Percentiles rank a stretch among this genome's conserved stretches.
These are phyloP conservation scores for Rotaria socialis DNA, from an alignment of 2,888 invertebrate genomes.

Conservation along the genomic window DNA sequence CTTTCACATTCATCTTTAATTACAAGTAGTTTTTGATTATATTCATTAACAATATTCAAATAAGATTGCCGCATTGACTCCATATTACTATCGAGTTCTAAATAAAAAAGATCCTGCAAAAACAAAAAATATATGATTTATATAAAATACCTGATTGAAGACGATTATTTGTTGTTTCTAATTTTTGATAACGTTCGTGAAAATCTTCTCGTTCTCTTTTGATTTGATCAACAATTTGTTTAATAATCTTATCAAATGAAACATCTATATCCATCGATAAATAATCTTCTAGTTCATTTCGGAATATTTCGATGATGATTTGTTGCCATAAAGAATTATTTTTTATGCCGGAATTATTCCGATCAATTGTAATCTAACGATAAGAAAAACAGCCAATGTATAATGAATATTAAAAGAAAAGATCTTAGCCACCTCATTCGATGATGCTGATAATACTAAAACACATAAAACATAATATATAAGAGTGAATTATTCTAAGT, in stretches of 20 bases:
- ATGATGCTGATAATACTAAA: no score
- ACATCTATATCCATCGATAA: not conserved
- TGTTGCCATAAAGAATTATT: no score
- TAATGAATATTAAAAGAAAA: no score
- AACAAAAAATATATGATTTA: not conserved
- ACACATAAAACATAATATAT: no score
- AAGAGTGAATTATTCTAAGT: no score
- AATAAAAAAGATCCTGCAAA: not conserved
- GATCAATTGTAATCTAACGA: not conserved
- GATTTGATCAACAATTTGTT: not conserved
- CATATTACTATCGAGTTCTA: not conserved
- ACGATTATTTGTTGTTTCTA: not conserved
- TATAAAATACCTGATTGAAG: not conserved
- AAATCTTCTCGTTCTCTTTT: not conserved
- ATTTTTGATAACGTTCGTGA: not conserved
- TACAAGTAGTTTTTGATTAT: not conserved
- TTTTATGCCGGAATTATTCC: not conserved
- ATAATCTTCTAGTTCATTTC: not conserved
- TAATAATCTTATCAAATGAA: not conserved
- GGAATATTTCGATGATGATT: no score
- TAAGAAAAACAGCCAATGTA: no score
- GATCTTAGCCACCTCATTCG: no score
- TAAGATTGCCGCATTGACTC: not conserved
- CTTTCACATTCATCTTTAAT: not conserved
- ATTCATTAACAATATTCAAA: not conserved